phyloP scores from a whole-genome alignment of 2,888 invertebrate genomes.

The Sussaba pulchella region DNA sequence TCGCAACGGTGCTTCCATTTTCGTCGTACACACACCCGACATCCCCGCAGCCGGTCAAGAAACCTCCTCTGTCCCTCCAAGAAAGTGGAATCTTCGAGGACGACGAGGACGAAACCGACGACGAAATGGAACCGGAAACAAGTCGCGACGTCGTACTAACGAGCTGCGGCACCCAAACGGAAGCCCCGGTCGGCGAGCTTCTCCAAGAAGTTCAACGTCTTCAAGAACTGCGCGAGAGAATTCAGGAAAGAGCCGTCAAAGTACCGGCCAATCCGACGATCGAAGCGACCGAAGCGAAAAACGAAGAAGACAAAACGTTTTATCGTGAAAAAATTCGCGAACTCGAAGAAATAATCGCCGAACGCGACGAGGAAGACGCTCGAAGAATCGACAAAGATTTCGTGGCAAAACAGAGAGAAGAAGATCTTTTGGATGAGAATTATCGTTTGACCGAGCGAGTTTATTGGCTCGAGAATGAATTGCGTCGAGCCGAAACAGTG shows the following conservation, averaged over 20 bases:
- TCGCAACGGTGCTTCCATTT: conserved; percentile 80
- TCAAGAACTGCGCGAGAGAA: conserved; percentile 78
- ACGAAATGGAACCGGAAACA: conserved; percentile 84
- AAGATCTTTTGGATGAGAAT: conserved; percentile 78
- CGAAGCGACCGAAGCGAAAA: conserved; percentile 45
- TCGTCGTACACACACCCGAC: conserved; percentile 72
- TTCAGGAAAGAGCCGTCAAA: conserved; percentile 79
- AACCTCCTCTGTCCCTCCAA: conserved; percentile 85
- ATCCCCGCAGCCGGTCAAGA: conserved; percentile 73
- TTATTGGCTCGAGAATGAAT: conserved; percentile 75
- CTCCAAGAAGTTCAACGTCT: conserved; percentile 80
- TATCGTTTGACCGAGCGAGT: conserved; percentile 75
- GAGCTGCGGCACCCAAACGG: conserved; percentile 78
- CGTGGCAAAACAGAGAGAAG: conserved; percentile 75
- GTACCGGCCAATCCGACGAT: conserved; percentile 66
- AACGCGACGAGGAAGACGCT: conserved; percentile 69
- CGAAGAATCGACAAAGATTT: conserved; percentile 68
- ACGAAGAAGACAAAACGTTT: conserved; percentile 62
- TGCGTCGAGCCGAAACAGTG: conserved; percentile 59
- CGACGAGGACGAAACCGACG: conserved; percentile 78
- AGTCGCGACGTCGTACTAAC: conserved; percentile 75
- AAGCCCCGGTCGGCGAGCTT: conserved; percentile 78
- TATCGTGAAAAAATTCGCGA: conserved; percentile 76
- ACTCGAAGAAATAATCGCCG: conserved; percentile 73
- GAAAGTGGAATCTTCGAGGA: conserved; percentile 91